Evolutionary conservation across 2,797 vertebrate species (phyloP).

Genomic region (Borostomias antarcticus): DNA sequence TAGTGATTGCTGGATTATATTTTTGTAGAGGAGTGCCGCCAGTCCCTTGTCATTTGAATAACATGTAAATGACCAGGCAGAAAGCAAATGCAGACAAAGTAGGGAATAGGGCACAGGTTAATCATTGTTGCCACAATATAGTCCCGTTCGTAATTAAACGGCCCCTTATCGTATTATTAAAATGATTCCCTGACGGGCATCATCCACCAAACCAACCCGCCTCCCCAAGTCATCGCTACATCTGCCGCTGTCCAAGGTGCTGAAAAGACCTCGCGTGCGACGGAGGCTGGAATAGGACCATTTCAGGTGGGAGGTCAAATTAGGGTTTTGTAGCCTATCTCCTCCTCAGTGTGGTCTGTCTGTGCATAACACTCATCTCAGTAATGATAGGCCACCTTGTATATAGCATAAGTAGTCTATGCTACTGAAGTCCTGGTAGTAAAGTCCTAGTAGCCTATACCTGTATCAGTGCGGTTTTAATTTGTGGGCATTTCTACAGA

Average conservation of each 20-base stretch:
- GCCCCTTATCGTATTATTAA: no score
- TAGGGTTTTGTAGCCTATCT: not conserved
- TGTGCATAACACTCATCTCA: no score
- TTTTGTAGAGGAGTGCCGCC: conserved; percentile 27
- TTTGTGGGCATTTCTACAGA: no score
- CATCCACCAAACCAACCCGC: not conserved
- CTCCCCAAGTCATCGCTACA: not conserved
- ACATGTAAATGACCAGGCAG: conserved; percentile 56
- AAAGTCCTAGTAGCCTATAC: no score
- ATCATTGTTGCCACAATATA: no score
- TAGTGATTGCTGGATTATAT: conserved; percentile 19
- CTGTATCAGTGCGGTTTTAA: no score
- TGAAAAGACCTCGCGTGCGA: conserved; percentile 47
- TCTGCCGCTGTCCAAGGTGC: conserved; percentile 65
- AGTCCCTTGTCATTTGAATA: conserved; percentile 57
- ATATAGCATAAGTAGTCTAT: no score
- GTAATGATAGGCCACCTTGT: no score
- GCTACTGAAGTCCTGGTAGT: no score
- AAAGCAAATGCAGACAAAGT: not conserved
- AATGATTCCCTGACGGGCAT: not conserved
- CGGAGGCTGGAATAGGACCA: not conserved
- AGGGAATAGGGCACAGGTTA: not conserved
- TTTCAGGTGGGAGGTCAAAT: not conserved
- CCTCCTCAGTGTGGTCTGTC: no score
- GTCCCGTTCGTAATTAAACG: no score